Evolutionary conservation across 2,113 vertebrate species (phyloP).

Genomic region (Heterochromis multidens): DNA sequence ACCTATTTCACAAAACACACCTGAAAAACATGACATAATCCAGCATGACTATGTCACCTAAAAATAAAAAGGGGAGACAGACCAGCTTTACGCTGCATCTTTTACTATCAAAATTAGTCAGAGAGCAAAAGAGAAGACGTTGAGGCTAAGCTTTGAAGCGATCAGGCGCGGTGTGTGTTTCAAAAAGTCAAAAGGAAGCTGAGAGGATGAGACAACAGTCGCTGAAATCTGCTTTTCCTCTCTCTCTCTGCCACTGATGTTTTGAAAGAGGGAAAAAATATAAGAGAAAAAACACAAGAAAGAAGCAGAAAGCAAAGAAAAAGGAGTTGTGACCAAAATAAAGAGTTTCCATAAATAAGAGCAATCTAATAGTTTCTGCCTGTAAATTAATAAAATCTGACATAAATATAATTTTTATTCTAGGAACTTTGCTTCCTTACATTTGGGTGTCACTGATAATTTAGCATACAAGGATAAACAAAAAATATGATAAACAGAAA

Average conservation of each 20-base stretch:
- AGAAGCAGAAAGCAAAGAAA: background rate
- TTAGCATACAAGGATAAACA: background rate
- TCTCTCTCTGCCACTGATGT: slow-evolving; percentile 15
- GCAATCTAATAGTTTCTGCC: background rate
- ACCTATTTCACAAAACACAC: slow-evolving; percentile 4
- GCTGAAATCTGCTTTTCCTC: slow-evolving; percentile 39
- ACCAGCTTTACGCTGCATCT: slow-evolving; percentile 34
- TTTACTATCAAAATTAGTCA: slow-evolving; percentile 70
- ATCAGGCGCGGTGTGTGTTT: slow-evolving; percentile 37
- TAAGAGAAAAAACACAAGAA: background rate
- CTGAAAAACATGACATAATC: slow-evolving; percentile 32
- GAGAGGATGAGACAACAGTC: slow-evolving; percentile 44
- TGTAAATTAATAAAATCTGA: background rate
- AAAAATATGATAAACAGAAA: background rate
- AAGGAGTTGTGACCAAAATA: background rate
- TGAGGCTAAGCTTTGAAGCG: slow-evolving; percentile 61
- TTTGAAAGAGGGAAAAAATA: slow-evolving; percentile 12
- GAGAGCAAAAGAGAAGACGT: slow-evolving; percentile 35
- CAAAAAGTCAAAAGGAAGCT: slow-evolving; percentile 57
- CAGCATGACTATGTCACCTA: slow-evolving; percentile 1
- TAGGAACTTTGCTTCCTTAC: background rate
- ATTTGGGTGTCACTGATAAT: background rate
- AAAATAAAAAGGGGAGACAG: slow-evolving; percentile 13
- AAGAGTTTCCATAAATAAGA: background rate
- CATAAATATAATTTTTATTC: background rate